phyloP scores from a whole-genome alignment of 2,113 vertebrate genomes.

The Sciurus niger region DNA sequence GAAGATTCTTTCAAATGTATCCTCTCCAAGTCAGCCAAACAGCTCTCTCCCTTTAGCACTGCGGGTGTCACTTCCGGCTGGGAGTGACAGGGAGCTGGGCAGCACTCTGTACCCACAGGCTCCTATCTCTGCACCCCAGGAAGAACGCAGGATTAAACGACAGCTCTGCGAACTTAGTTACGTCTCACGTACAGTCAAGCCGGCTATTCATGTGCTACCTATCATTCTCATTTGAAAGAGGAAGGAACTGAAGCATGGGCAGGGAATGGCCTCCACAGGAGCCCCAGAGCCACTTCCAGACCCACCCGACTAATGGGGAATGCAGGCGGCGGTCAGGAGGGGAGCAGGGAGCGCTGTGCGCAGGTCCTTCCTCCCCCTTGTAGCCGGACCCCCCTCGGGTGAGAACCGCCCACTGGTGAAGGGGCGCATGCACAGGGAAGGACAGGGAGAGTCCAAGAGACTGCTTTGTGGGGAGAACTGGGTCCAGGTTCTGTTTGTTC shows the following conservation, averaged over 20 bases:
- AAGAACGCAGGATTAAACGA: neutral
- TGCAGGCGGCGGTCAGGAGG: neutral
- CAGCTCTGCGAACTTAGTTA: neutral
- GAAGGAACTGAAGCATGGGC: neutral
- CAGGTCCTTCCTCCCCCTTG: neutral
- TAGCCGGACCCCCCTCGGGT: no score
- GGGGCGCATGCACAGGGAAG: neutral
- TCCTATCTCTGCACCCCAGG: neutral
- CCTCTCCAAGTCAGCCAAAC: neutral
- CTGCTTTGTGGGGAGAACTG: no score
- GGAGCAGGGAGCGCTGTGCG: accelerated
- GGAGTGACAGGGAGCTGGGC: neutral
- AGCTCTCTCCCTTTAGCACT: neutral
- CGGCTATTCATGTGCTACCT: neutral
- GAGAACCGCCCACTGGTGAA: no score
- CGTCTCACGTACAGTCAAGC: no score
- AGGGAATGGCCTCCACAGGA: neutral
- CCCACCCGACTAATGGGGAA: neutral
- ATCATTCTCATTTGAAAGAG: neutral
- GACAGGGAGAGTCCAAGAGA: neutral
- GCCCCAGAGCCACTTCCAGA: no score
- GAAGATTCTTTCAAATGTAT: neutral
- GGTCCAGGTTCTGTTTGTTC: neutral
- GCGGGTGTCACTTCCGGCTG: neutral
- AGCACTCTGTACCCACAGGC: neutral